Evolutionary conservation across 2,797 vertebrate genomes (phyloP).

Genomic region (Chloroceryle inda): DNA sequence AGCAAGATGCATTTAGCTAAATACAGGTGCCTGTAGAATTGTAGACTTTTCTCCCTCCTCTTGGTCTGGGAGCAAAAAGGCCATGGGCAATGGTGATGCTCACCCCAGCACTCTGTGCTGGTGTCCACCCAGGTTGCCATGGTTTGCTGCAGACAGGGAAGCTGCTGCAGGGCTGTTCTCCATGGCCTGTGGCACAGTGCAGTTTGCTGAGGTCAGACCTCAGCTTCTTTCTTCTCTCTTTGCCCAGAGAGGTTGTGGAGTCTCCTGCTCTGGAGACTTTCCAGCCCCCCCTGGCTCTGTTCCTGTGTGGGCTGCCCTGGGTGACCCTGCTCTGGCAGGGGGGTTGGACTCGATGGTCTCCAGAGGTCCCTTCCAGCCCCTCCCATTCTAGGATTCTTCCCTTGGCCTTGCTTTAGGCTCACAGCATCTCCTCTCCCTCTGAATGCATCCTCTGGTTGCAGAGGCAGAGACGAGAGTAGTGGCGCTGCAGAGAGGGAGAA

Average conservation of each 20-base stretch:
- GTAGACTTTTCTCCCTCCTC: background rate
- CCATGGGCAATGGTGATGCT: background rate
- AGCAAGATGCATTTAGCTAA: background rate
- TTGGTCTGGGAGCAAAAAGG: background rate
- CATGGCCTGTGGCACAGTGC: background rate
- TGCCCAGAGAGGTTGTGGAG: too few relatives aligned
- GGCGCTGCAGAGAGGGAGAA: background rate
- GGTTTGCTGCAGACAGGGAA: background rate
- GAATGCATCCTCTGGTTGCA: background rate
- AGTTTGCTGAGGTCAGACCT: background rate
- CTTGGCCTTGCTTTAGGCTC: background rate
- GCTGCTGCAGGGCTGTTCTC: background rate
- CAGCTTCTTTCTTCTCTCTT: background rate
- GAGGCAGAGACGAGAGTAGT: background rate
- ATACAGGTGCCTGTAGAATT: background rate
- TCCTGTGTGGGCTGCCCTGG: too few relatives aligned
- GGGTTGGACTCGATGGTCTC: too few relatives aligned
- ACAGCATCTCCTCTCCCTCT: background rate
- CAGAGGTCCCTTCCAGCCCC: too few relatives aligned
- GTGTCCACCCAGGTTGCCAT: fast-evolving
- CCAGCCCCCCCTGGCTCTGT: too few relatives aligned
- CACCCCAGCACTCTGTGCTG: background rate
- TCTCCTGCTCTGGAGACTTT: too few relatives aligned
- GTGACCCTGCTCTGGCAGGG: too few relatives aligned
- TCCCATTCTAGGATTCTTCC: background rate